phyloP scores from a whole-genome alignment of 1,140 invertebrate species.

The Apis florea region DNA sequence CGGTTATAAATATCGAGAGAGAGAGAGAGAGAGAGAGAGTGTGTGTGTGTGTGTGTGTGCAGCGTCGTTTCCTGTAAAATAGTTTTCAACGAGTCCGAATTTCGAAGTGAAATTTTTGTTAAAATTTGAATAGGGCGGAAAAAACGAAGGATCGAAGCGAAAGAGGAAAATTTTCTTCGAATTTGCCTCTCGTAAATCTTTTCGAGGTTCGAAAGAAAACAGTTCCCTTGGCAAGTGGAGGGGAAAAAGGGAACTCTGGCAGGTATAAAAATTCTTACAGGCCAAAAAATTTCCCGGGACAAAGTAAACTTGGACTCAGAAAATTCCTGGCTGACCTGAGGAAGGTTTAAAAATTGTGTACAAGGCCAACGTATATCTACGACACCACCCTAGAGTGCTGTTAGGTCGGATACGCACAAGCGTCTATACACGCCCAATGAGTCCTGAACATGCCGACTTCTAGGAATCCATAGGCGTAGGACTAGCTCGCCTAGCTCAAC shows the following conservation, averaged over 20 bases:
- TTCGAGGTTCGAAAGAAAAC: too few relatives aligned
- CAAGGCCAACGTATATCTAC: constrained; percentile 53
- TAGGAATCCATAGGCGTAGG: constrained; percentile 74
- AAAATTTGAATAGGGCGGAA: too few relatives aligned
- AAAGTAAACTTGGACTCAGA: constrained; percentile 39
- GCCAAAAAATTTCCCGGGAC: constrained; percentile 5
- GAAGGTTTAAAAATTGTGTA: constrained; percentile 46
- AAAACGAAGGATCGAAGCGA: too few relatives aligned
- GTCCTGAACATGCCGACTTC: constrained; percentile 65
- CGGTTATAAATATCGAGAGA: constrained; percentile 17
- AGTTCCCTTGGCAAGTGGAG: background rate
- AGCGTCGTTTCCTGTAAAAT: too few relatives aligned
- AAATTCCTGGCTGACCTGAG: constrained; percentile 38
- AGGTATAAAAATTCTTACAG: background rate
- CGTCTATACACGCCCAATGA: constrained; percentile 51
- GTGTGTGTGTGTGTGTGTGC: too few relatives aligned
- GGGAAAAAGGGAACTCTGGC: background rate
- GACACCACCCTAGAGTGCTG: constrained; percentile 60
- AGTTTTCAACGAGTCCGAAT: too few relatives aligned
- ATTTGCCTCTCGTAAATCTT: too few relatives aligned
- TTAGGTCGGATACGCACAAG: constrained; percentile 50
- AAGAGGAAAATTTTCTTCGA: too few relatives aligned
- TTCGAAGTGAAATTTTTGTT: too few relatives aligned
- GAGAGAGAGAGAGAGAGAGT: too few relatives aligned
- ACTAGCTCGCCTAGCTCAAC: constrained; percentile 25